phyloP scores from a whole-genome alignment of 2,888 invertebrate species.

The Epirrhoe tristata region DNA sequence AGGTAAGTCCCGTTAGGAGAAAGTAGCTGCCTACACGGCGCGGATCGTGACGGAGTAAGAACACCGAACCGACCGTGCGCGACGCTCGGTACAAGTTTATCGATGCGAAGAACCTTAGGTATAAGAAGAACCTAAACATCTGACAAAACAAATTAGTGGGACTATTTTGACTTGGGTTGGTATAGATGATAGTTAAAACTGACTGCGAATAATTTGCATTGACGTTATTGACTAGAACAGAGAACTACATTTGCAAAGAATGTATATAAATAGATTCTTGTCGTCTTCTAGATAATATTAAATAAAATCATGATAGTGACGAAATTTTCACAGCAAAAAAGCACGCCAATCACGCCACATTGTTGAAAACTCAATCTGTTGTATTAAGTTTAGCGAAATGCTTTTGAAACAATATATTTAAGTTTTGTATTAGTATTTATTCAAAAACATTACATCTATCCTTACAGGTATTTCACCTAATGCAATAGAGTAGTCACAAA shows the following conservation, averaged over 20 bases:
- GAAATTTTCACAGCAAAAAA: conserved; percentile 50
- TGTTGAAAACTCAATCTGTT: conserved; percentile 45
- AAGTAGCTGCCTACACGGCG: conserved; percentile 82
- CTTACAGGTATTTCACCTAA: too few relatives aligned
- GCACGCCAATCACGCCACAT: conserved; percentile 59
- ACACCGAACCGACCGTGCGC: conserved; percentile 54
- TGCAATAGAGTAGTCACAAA: too few relatives aligned
- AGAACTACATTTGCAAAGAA: neutral
- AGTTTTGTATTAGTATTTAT: too few relatives aligned
- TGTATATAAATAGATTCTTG: conserved; percentile 15
- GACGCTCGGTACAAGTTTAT: conserved; percentile 70
- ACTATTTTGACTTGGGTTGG: conserved; percentile 41
- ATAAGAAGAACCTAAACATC: conserved; percentile 48
- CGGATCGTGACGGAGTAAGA: conserved; percentile 65
- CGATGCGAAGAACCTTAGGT: conserved; percentile 53
- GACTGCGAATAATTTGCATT: conserved; percentile 28
- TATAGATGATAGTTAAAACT: conserved; percentile 27
- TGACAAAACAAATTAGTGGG: conserved; percentile 51
- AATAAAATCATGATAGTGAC: conserved; percentile 56
- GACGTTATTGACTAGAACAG: conserved; percentile 26
- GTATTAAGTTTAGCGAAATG: neutral
- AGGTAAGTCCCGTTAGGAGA: conserved; percentile 81
- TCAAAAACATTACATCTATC: too few relatives aligned
- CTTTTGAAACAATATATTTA: too few relatives aligned
- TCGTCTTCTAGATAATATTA: too few relatives aligned